Percentiles rank a stretch among this genome's conserved stretches.
Conservation (phyloP, 2,113 vertebrate genomes). For the Gavialis gangeticus region DNA sequence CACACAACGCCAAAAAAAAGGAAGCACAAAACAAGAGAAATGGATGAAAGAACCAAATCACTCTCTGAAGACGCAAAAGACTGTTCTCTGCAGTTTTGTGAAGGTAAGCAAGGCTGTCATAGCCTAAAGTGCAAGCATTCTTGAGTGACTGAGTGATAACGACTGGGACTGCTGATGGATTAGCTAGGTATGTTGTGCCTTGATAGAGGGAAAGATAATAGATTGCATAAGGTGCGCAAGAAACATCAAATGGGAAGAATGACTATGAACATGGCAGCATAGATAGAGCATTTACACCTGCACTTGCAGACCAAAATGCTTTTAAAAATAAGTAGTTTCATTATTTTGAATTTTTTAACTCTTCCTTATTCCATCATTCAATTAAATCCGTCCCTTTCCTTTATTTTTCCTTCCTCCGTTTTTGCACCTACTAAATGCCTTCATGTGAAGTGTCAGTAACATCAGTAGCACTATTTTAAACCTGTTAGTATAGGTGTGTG, state of each 20-base stretch:
- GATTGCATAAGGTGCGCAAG: constrained; percentile 58
- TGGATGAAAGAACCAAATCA: background rate
- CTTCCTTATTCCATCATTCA: background rate
- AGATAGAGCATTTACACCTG: constrained; percentile 45
- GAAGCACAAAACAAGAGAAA: background rate
- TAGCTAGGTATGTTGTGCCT: constrained; percentile 68
- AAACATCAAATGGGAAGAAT: constrained; percentile 39
- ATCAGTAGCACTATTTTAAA: background rate
- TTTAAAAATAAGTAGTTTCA: constrained; percentile 9
- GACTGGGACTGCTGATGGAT: constrained; percentile 75
- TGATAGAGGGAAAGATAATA: constrained; percentile 72
- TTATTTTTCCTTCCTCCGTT: background rate
- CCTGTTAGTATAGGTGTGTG: background rate
- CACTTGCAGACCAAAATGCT: constrained; percentile 22
- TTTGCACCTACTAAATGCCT: background rate
- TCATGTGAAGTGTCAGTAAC: background rate
- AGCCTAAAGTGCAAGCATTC: constrained; percentile 60
- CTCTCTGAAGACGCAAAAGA: constrained; percentile 32
- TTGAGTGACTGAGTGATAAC: constrained; percentile 64
- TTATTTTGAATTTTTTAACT: constrained; percentile 2
- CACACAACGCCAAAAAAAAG: background rate
- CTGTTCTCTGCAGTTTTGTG: constrained; percentile 62
- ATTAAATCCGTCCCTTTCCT: background rate
- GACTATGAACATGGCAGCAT: constrained; percentile 15
- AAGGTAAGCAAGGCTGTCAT: constrained; percentile 63